Percentiles rank a stretch among this genome's conserved stretches.
phyloP scores from a whole-genome alignment of 35 echinoderm and acorn worm genomes.

The Strongylocentrotus purpuratus region DNA sequence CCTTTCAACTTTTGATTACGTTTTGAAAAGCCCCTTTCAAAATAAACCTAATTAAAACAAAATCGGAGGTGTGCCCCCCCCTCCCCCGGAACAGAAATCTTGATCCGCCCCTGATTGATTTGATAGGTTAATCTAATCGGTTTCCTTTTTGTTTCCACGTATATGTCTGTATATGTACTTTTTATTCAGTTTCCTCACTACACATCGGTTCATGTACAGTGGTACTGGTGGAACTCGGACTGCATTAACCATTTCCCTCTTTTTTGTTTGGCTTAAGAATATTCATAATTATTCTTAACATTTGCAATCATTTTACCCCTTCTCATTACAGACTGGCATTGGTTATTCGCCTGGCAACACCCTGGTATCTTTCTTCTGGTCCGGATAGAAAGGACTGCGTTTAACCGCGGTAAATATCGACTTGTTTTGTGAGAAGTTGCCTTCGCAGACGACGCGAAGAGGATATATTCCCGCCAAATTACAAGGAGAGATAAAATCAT shows the following conservation, averaged over 20 bases:
- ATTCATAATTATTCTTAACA: neutral
- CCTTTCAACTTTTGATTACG: too few species aligned
- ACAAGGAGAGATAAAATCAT: neutral
- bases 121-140: too few species aligned
- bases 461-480: neutral
- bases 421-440: neutral
- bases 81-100: too few species aligned
- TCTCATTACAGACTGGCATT: neutral
- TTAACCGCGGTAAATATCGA: neutral
- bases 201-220: neutral
- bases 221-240: neutral
- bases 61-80: too few species aligned
- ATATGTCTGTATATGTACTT: neutral
- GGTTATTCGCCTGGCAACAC: neutral
- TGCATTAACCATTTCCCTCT: neutral
- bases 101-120: too few species aligned
- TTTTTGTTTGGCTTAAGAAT: neutral
- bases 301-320: neutral
- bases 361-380: neutral
- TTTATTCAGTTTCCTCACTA: neutral
- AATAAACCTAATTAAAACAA: too few species aligned
- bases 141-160: neutral
- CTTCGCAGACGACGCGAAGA: neutral
- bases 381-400: neutral
- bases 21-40: too few species aligned